phyloP scores from a whole-genome alignment of 1,140 invertebrate genomes.

The Lepidurus couesii region DNA sequence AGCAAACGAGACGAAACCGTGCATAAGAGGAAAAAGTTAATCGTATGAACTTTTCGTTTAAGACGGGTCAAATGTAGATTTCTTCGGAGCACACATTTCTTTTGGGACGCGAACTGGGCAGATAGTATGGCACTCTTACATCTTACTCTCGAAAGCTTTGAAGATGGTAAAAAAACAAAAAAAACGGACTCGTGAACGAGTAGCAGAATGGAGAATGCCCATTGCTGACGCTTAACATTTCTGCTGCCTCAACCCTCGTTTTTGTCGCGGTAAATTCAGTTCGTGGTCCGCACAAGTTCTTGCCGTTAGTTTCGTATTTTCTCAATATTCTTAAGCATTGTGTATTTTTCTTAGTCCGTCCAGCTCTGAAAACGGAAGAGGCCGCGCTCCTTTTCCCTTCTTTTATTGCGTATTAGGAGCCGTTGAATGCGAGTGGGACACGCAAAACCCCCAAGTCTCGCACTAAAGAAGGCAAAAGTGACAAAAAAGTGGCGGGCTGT shows the following conservation, averaged over 20 bases:
- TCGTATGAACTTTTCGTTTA: not conserved
- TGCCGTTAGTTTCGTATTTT: not conserved
- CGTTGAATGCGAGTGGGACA: not conserved
- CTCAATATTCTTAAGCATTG: not conserved
- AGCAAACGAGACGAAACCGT: not conserved
- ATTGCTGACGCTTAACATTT: too few species aligned
- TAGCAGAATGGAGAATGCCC: too few species aligned
- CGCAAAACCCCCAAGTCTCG: not conserved
- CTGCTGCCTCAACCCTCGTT: too few species aligned
- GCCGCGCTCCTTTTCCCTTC: not conserved
- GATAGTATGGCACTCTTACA: not conserved
- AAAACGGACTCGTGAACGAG: too few species aligned
- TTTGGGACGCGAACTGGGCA: not conserved
- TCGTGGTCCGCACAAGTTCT: not conserved
- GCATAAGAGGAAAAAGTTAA: not conserved
- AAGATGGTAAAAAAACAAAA: too few species aligned
- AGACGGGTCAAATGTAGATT: not conserved
- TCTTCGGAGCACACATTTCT: not conserved
- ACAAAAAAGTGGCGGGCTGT: not conserved
- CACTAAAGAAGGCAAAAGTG: not conserved
- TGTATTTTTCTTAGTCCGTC: not conserved
- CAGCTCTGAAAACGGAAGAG: not conserved
- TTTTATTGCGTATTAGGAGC: not conserved
- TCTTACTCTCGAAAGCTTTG: too few species aligned
- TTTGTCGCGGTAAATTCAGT: not conserved